Evolutionary conservation across 2,797 vertebrate genomes (phyloP).

Genomic region (Sylvilagus floridanus): DNA sequence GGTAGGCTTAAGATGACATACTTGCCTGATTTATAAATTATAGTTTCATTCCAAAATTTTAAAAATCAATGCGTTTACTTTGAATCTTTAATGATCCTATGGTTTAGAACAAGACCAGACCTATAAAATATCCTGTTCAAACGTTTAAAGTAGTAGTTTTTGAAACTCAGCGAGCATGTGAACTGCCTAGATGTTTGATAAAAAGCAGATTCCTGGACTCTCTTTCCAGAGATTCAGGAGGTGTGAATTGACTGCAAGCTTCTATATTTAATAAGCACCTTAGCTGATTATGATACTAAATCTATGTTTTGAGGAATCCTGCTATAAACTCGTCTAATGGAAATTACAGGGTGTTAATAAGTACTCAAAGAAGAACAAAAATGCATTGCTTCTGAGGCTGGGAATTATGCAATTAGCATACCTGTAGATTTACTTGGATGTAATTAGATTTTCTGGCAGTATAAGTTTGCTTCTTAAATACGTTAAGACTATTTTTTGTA

Average conservation of each 20-base stretch:
- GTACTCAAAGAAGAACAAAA: neutral
- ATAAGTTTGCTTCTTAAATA: conserved; percentile 44
- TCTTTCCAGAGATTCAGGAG: neutral
- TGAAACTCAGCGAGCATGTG: neutral
- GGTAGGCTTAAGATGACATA: neutral
- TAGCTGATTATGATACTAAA: neutral
- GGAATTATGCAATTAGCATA: neutral
- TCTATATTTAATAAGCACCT: neutral
- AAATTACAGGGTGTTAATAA: conserved; percentile 17
- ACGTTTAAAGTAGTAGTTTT: neutral
- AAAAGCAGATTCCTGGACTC: neutral
- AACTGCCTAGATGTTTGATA: neutral
- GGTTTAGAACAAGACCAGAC: neutral
- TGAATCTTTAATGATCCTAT: neutral
- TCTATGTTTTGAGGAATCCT: conserved; percentile 37
- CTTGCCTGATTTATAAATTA: conserved; percentile 39
- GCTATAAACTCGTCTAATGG: conserved; percentile 7
- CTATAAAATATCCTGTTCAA: neutral
- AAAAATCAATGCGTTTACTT: neutral
- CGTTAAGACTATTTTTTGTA: neutral
- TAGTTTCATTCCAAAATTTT: neutral
- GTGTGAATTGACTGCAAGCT: neutral
- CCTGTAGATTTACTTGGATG: conserved; percentile 21
- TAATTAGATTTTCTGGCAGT: conserved; percentile 24
- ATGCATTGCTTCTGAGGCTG: neutral